Base-by-base conservation (phyloP, 1,140 invertebrate genomes). In the Pseudoatta argentina region DNA sequence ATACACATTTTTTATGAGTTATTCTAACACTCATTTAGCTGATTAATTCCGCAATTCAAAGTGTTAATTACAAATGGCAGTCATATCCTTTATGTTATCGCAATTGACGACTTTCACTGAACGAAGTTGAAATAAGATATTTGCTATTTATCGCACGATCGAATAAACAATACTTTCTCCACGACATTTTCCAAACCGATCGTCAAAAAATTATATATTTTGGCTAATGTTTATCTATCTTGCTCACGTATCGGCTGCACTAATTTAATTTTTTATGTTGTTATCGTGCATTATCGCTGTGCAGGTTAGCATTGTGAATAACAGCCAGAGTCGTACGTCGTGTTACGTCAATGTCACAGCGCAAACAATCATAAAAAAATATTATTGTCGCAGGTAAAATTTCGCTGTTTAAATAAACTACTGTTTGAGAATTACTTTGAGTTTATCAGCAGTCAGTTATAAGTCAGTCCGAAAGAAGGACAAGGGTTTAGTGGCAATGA, bases 331-430 rank as follows among this genome's bases (percentile, higher is more conserved):
- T 24, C 24, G 24, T 44, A 21, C 30, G n/a, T 67, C 63, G 6
- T 66, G 67, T 82, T 67, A 81, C 30, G 8, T 61, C 69, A 73
- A 75, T 55, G 53, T 82, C 67, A 82, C 24, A 14, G 27, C 12
- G 27, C 79, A 83, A 83, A 75, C 27, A 83, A 75, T 83, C 57
- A 44, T 83, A 53, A 83, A 75, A 69, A 61, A 34, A 14, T 48
- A 51, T 61, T 24, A 61, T 72, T 61, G 71, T 34, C 14, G 24
- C 7, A 44, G 21, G 21, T 39, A 24, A 81, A 44, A 8, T 10
- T 39, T 12, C 18, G 21, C 16, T 27, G 16, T 1, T 71, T 30
- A 81, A 81, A 81, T 18, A 81, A 71, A 53, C 51, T 34, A 14
- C 77, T 34, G 78, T 81, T 71, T 75, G 55, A 75, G 69, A 73